These are phyloP conservation scores for Nasonia giraulti DNA, from an alignment of 1,140 invertebrate species.

Conservation along the genomic window DNA sequence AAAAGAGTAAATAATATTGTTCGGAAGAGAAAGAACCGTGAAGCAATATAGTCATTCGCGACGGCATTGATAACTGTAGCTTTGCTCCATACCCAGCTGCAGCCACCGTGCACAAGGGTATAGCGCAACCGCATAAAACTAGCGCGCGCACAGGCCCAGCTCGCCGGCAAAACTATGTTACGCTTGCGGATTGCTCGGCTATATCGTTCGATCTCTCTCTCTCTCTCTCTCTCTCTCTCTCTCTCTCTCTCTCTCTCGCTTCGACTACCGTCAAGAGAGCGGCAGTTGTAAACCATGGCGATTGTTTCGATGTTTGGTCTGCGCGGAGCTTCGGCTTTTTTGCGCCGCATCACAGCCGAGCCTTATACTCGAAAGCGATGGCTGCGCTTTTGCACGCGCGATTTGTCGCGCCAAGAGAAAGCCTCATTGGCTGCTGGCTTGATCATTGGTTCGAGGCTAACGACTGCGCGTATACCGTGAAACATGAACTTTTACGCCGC, in stretches of 20 bases:
- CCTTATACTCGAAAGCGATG: too few relatives aligned
- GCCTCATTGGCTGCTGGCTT: too few relatives aligned
- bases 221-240: background rate
- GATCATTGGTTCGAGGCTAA: too few relatives aligned
- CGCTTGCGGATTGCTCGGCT: background rate
- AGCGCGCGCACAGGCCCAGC: background rate
- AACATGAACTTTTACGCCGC: too few relatives aligned
- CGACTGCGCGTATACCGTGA: too few relatives aligned
- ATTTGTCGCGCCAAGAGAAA: background rate
- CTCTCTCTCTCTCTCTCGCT: background rate
- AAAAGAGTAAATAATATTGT: constrained; percentile 8
- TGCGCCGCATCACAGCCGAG: background rate
- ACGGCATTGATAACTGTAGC: background rate
- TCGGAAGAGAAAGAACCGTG: constrained; percentile 6
- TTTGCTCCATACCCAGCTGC: background rate
- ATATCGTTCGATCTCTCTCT: background rate
- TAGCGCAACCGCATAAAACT: background rate
- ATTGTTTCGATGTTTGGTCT: background rate
- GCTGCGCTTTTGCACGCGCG: background rate
- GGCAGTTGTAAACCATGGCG: background rate
- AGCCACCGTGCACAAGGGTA: background rate
- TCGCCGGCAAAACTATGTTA: constrained; percentile 2
- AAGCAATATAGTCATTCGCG: background rate
- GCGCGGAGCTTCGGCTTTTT: background rate
- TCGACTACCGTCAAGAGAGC: background rate